phyloP scores from a whole-genome alignment of 30 jellyfish, hydroid and myxozoan genomes.

The Clytia hemisphaerica region DNA sequence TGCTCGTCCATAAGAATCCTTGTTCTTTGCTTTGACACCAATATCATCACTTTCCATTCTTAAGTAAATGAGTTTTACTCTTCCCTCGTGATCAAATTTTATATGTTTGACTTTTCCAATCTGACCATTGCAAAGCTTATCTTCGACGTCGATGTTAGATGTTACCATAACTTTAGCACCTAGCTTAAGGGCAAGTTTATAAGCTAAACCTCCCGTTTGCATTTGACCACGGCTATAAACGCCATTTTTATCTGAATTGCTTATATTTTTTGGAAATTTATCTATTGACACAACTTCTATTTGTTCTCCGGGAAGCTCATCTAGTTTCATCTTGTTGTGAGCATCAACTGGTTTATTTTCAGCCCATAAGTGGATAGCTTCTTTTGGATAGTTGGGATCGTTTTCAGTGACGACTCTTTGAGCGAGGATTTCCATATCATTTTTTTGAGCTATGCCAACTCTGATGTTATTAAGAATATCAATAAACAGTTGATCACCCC shows the following conservation, averaged over 20 bases:
- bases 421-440: too few relatives aligned
- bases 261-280: not conserved
- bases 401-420: too few relatives aligned
- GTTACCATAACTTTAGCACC: not conserved
- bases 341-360: constrained; percentile 2
- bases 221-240: too few relatives aligned
- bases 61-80: too few relatives aligned
- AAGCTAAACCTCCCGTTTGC: not conserved
- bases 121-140: not conserved
- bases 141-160: not conserved
- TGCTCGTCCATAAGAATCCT: too few relatives aligned
- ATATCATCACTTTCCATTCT: not conserved
- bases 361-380: constrained; percentile 11
- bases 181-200: not conserved
- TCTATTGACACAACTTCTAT: too few relatives aligned
- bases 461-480: too few relatives aligned
- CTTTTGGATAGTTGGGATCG: too few relatives aligned
- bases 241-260: not conserved
- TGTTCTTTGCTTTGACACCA: not conserved
- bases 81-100: too few relatives aligned
- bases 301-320: not conserved
- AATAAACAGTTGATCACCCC: too few relatives aligned
- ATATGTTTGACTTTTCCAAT: not conserved
- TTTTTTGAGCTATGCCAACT: not conserved
- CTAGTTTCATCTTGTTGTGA: not conserved